A percentile compares a stretch with the other conserved stretches of the same genome.
These are phyloP conservation scores for Phrynocephalus forsythii DNA, from an alignment of 2,797 vertebrate species.

Conservation along the genomic window DNA sequence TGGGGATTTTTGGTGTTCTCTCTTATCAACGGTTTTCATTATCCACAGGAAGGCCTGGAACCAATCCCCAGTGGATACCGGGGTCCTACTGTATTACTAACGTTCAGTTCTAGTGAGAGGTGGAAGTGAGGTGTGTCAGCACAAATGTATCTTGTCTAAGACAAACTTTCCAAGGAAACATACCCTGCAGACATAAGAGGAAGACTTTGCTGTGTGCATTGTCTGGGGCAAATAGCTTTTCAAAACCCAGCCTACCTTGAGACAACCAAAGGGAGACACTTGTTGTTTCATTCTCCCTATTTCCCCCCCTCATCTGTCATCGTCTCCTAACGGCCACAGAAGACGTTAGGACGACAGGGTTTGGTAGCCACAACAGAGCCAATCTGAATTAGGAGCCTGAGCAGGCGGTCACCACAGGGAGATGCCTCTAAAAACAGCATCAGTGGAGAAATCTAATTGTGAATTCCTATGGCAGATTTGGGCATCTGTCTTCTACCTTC, in stretches of 20 bases:
- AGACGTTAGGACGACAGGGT: too few species aligned
- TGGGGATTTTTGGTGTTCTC: too few species aligned
- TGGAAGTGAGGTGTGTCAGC: not conserved
- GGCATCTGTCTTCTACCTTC: too few species aligned
- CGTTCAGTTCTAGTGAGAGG: not conserved
- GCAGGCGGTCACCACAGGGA: too few species aligned
- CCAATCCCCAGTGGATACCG: too few species aligned
- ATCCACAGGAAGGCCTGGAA: too few species aligned
- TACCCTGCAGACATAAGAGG: not conserved
- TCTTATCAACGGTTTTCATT: too few species aligned
- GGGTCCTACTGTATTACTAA: too few species aligned
- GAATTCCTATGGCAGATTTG: not conserved
- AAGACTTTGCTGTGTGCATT: not conserved
- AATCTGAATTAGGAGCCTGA: not conserved
- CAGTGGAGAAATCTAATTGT: not conserved
- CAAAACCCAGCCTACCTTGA: not conserved
- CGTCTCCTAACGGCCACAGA: not conserved
- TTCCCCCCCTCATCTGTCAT: not conserved
- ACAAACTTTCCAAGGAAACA: not conserved
- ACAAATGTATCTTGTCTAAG: not conserved
- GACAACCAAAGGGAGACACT: not conserved
- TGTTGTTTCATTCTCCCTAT: not conserved
- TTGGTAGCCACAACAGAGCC: too few species aligned
- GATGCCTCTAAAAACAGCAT: not conserved
- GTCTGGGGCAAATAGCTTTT: too few species aligned